These are phyloP conservation scores for Papilio aristodemus DNA, from an alignment of 1,140 invertebrate genomes.

Conservation along the genomic window DNA sequence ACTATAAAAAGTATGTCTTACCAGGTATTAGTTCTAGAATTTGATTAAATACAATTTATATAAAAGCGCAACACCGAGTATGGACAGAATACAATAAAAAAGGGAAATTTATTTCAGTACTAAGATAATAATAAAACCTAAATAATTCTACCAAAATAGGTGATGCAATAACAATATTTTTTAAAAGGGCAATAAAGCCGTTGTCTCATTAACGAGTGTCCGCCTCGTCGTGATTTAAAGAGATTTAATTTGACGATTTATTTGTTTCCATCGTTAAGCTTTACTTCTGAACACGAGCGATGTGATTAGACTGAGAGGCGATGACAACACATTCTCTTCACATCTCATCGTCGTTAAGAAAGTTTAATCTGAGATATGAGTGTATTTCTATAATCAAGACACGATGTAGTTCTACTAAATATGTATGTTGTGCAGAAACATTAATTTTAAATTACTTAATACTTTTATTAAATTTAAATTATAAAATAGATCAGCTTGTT, in stretches of 20 bases:
- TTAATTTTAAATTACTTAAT: too few relatives aligned
- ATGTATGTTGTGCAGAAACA: background rate
- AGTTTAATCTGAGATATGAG: background rate
- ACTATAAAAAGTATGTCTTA: too few relatives aligned
- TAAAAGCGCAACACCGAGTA: too few relatives aligned
- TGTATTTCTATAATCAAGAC: background rate
- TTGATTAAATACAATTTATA: too few relatives aligned
- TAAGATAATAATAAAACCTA: conserved; percentile 4
- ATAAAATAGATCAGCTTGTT: background rate
- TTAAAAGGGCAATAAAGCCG: conserved; percentile 42
- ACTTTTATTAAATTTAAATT: too few relatives aligned
- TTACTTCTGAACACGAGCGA: conserved; percentile 30
- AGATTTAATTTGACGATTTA: conserved; percentile 65
- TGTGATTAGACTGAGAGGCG: conserved; percentile 25
- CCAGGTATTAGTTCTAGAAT: too few relatives aligned
- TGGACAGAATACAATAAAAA: too few relatives aligned
- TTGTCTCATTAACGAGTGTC: conserved; percentile 54
- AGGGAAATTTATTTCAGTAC: background rate
- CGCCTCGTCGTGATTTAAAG: conserved; percentile 43
- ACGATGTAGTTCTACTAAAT: background rate
- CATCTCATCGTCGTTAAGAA: background rate
- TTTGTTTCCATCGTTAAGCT: conserved; percentile 50
- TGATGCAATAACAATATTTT: conserved; percentile 53
- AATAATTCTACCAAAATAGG: conserved; percentile 39
- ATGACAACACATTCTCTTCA: background rate